A percentile compares a stretch with the other conserved stretches of the same genome.
phyloP scores from a whole-genome alignment of 2,888 invertebrate species.

The Homarus gammarus region DNA sequence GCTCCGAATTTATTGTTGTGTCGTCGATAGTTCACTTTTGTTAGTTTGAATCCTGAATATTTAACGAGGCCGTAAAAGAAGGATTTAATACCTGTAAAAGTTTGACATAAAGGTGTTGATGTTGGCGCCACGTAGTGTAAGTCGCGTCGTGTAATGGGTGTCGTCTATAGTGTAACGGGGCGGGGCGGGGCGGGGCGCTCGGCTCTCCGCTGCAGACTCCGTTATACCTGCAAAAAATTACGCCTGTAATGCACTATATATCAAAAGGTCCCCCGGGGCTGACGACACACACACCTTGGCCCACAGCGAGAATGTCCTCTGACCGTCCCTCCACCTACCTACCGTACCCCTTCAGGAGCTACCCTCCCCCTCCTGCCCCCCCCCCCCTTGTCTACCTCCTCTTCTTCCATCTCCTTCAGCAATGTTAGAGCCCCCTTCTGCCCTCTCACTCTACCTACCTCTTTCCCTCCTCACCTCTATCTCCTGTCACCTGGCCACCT shows the following conservation, averaged over 20 bases:
- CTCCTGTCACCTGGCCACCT: not conserved
- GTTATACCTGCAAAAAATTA: constrained; percentile 56
- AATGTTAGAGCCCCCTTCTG: not conserved
- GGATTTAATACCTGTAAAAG: too few relatives aligned
- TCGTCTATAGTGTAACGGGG: too few relatives aligned
- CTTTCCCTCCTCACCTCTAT: not conserved
- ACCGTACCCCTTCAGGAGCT: not conserved
- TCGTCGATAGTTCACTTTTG: too few relatives aligned
- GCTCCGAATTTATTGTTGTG: too few relatives aligned
- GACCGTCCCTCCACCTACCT: not conserved
- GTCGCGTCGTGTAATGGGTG: too few relatives aligned
- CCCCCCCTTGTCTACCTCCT: not conserved
- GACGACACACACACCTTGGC: constrained; percentile 11
- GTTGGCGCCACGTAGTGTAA: too few relatives aligned
- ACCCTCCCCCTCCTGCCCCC: not conserved
- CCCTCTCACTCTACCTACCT: not conserved
- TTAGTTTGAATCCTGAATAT: too few relatives aligned
- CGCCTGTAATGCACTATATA: constrained; percentile 13
- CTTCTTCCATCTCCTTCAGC: not conserved
- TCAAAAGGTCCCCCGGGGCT: not conserved
- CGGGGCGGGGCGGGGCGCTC: not conserved
- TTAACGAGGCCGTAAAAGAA: too few relatives aligned
- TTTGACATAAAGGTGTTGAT: too few relatives aligned
- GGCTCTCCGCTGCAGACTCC: constrained; percentile 3
- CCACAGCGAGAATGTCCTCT: not conserved